Base-by-base conservation (phyloP, 2,888 invertebrate genomes). In the Eupithecia pulchellata region DNA sequence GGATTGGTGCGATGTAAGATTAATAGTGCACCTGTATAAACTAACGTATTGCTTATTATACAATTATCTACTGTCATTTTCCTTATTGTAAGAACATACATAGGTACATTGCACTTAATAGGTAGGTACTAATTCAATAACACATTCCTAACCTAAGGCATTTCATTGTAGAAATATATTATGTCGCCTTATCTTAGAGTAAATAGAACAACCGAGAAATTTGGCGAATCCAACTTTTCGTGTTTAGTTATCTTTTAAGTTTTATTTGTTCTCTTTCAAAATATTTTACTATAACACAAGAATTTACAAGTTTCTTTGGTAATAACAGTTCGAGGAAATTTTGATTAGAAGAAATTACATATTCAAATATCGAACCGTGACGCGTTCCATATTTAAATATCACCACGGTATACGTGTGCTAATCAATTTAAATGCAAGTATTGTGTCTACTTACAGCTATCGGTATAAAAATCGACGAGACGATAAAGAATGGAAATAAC, bases 381-480 rank as follows among this genome's bases (percentile, higher is more conserved):
- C 32, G 62, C 39, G 39, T 62, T 62, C 39, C 39, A 39, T 39
- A 62, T 62, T 62, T 36, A 29, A 62, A 25, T 62, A 17, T 61
- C 20, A 39, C 27, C 62, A 27, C 17, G 36, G 30, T n/a, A 29
- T 64, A 32, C 42, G 47, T 47, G 42, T 47, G 34, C 52, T 52
- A 52, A 25, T 52, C 52, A 52, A 52, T 52, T 20, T 13, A n/a
- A 52, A 52, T 52, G 20, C 25, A 52, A 25, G 52, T 52, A 52
- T 25, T 52, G 25, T 13, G 25, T 52, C 25, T 52, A 25, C 25
- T 25, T 4, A 52, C 11, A 25, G 25, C 25, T 52, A 25, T 52
- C 52, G 11, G 25, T 52, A 47, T 42, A 47, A 52, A 47, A 52
- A 52, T 52, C 52, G 52, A 25, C 52, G 52, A 25, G 52, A 25